Percentiles rank a stretch among this genome's conserved stretches.
Evolutionary conservation across 1,140 invertebrate genomes (phyloP).

Genomic region (Cheumatopsyche charites): DNA sequence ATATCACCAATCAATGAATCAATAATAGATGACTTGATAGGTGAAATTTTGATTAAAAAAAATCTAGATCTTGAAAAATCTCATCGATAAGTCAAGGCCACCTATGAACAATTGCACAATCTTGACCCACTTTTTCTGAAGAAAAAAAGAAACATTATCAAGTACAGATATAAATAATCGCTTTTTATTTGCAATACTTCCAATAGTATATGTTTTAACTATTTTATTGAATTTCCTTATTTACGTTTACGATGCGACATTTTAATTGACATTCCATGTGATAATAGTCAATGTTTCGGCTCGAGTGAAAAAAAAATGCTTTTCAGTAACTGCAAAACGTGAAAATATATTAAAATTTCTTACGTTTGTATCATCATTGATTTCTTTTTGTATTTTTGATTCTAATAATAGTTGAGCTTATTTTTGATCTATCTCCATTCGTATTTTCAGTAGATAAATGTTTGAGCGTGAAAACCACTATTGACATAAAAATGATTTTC

Average conservation of each 20-base stretch:
- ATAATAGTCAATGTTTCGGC: not conserved
- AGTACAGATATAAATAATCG: not conserved
- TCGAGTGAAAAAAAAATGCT: too few relatives aligned
- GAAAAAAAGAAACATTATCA: not conserved
- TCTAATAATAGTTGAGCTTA: too few relatives aligned
- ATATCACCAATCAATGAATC: too few relatives aligned
- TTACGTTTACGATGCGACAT: not conserved
- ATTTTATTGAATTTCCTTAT: not conserved
- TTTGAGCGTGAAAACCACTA: too few relatives aligned
- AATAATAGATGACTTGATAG: too few relatives aligned
- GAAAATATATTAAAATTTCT: too few relatives aligned
- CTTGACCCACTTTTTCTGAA: not conserved
- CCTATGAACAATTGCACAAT: not conserved
- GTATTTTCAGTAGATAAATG: too few relatives aligned
- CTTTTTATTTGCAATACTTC: not conserved
- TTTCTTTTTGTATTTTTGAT: too few relatives aligned
- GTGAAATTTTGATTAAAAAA: conserved; percentile 9
- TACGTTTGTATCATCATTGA: too few relatives aligned
- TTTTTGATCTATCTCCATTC: too few relatives aligned
- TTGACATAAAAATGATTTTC: too few relatives aligned
- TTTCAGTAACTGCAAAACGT: too few relatives aligned
- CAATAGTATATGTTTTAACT: not conserved
- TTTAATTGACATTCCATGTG: not conserved
- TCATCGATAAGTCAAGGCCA: not conserved
- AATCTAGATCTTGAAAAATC: not conserved